Percentiles rank a stretch among this genome's conserved stretches.
phyloP scores from a whole-genome alignment of 2,888 invertebrate genomes.

The Taenaris catops region DNA sequence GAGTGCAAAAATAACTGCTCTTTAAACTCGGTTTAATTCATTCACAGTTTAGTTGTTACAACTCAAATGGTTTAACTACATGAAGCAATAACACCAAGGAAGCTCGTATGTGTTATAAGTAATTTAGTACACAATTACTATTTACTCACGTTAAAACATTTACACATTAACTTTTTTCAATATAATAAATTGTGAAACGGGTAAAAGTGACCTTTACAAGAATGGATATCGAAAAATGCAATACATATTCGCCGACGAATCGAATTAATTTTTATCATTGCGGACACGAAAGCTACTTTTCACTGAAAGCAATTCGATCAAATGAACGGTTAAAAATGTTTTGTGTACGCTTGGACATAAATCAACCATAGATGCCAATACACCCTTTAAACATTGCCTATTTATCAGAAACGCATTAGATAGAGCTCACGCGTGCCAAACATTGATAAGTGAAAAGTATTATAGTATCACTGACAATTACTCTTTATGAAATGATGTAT shows the following conservation, averaged over 20 bases:
- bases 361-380: slow-evolving; percentile 61
- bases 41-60: too few relatives aligned
- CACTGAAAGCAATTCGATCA: slow-evolving; percentile 41
- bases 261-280: slow-evolving; percentile 25
- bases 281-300: slow-evolving; percentile 21
- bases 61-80: too few relatives aligned
- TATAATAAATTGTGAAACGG: slow-evolving; percentile 15
- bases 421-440: slow-evolving; percentile 58
- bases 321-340: slow-evolving; percentile 45
- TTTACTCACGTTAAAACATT: too few relatives aligned
- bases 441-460: slow-evolving; percentile 52
- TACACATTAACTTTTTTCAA: slow-evolving; percentile 5
- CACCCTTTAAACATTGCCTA: slow-evolving; percentile 55
- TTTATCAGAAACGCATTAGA: slow-evolving; percentile 65
- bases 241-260: slow-evolving; percentile 13
- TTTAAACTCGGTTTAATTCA: too few relatives aligned
- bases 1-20: too few relatives aligned
- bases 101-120: background rate
- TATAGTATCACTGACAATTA: slow-evolving; percentile 53
- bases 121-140: too few relatives aligned
- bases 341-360: slow-evolving; percentile 54
- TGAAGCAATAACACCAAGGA: background rate
- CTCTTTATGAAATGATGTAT: slow-evolving; percentile 63
- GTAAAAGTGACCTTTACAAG: slow-evolving; percentile 17
- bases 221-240: slow-evolving; percentile 15